These are phyloP conservation scores for Potorous gilbertii DNA, from an alignment of 2,797 vertebrate genomes.

Conservation along the genomic window DNA sequence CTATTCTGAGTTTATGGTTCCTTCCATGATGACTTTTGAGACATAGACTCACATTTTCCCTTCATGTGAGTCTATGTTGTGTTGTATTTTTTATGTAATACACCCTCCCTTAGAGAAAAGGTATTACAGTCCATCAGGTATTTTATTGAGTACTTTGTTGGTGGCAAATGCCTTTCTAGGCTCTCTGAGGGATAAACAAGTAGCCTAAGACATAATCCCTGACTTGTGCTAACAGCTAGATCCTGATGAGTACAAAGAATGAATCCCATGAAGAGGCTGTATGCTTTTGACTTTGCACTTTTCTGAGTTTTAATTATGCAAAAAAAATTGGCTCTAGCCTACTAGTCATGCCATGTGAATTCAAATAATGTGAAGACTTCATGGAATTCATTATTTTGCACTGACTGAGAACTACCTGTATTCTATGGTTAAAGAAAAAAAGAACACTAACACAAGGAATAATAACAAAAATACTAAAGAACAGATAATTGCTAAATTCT, in stretches of 20 bases:
- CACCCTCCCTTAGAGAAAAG: not conserved
- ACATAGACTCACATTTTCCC: not conserved
- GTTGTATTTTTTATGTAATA: not conserved
- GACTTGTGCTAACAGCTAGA: not conserved
- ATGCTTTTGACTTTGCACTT: not conserved
- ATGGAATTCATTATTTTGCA: not conserved
- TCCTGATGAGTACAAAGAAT: not conserved
- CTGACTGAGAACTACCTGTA: not conserved
- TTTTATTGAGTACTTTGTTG: not conserved
- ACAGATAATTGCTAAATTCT: not conserved
- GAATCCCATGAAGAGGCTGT: not conserved
- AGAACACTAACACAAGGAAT: not conserved
- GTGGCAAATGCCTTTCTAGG: not conserved
- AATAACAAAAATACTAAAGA: not conserved
- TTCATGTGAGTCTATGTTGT: not conserved
- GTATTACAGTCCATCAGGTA: not conserved
- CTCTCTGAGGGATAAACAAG: not conserved
- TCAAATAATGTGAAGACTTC: not conserved
- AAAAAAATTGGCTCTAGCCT: not conserved
- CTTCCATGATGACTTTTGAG: not conserved
- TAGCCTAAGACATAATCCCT: not conserved
- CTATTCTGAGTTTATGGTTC: not conserved
- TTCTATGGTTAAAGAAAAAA: not conserved
- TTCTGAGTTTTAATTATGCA: not conserved
- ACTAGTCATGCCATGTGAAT: not conserved